phyloP scores from a whole-genome alignment of 2,113 vertebrate species.

The Nymphicus hollandicus region DNA sequence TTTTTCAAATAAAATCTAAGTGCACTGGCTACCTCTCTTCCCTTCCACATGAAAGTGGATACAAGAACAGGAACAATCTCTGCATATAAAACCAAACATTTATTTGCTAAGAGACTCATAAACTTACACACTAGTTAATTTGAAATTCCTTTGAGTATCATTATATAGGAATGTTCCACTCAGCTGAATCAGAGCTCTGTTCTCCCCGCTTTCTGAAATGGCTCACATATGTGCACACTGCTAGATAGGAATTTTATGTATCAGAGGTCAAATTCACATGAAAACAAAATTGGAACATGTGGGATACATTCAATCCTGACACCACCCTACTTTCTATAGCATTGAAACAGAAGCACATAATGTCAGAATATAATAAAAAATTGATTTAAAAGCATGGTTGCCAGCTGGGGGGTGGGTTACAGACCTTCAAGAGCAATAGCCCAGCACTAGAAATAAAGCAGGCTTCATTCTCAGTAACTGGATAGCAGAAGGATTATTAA shows the following conservation, averaged over 20 bases:
- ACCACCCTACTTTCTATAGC: not conserved
- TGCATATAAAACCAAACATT: slow-evolving; percentile 1
- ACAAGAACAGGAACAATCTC: not conserved
- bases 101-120: slow-evolving; percentile 51
- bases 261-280: slow-evolving; percentile 69
- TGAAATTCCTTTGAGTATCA: slow-evolving; percentile 69
- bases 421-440: not conserved
- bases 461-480: not conserved
- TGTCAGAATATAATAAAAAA: slow-evolving; percentile 18
- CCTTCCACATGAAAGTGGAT: not conserved
- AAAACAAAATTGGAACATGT: slow-evolving; percentile 57
- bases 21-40: not conserved
- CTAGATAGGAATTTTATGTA: slow-evolving; percentile 36
- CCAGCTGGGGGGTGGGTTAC: not conserved
- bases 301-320: slow-evolving; percentile 40
- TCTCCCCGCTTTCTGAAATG: slow-evolving; percentile 59
- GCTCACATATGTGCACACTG: slow-evolving; percentile 68
- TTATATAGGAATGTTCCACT: slow-evolving; percentile 70
- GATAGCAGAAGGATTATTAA: not conserved
- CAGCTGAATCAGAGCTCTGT: slow-evolving; percentile 74
- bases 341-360: slow-evolving; percentile 38
- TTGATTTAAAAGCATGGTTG: not conserved
- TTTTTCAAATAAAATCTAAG: not conserved
- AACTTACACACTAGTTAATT: slow-evolving; percentile 66
- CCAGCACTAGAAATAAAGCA: not conserved